Evolutionary conservation across 2,113 vertebrate species (phyloP).

Genomic region (Lamprotornis superbus): DNA sequence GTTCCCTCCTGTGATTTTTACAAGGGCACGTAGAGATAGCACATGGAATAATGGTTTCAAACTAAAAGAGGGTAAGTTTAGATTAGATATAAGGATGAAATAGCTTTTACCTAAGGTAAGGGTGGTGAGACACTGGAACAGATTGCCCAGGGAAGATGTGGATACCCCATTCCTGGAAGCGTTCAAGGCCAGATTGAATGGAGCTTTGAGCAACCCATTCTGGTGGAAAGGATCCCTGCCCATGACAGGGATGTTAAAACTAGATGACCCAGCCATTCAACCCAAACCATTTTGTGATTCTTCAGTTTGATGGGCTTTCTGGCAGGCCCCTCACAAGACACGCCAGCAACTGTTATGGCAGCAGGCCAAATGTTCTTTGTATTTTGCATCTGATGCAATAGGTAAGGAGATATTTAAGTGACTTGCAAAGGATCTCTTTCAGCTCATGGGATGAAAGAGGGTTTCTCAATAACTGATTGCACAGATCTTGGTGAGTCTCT

Average conservation of each 20-base stretch:
- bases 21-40: accelerated
- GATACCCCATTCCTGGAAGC: neutral
- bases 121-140: neutral
- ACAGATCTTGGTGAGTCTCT: neutral
- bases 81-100: neutral
- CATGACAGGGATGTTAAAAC: neutral
- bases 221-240: neutral
- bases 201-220: neutral
- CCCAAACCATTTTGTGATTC: neutral
- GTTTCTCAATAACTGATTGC: neutral
- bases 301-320: neutral
- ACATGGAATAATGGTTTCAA: neutral
- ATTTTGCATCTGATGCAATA: neutral
- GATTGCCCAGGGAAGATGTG: neutral
- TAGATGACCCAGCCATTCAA: neutral
- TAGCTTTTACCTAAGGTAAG: neutral
- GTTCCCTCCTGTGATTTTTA: neutral
- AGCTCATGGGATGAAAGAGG: neutral
- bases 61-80: neutral
- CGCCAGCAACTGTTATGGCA: neutral
- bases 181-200: neutral
- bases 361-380: neutral
- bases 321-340: neutral
- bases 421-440: neutral
- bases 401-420: neutral